Base-by-base conservation (phyloP, 2,888 invertebrate genomes). In the Pristionchus fissidentatus region DNA sequence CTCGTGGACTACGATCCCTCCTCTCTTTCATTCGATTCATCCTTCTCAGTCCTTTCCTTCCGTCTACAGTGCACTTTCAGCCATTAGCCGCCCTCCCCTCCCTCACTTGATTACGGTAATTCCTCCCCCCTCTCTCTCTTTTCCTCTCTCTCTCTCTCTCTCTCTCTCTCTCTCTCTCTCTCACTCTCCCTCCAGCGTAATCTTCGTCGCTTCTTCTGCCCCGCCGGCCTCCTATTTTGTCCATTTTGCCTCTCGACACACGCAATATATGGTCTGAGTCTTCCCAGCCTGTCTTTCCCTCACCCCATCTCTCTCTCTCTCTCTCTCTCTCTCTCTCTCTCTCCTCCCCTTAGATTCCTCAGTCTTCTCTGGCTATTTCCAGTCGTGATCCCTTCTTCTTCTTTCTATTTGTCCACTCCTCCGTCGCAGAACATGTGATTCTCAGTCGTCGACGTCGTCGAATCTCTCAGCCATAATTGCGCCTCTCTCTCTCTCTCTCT, bases 321-420 rank as follows among this genome's bases (percentile, higher is more conserved):
- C 35, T 35, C 41, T 38, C 75, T 29, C 49, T 19, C 32, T 10
- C 8, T 49, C 19, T 49, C 49, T 19, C 49, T 19, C 32, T 41
- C 70, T 66, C 38, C 38, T n/a, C 57, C n/a, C 57, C n/a, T n/a
- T n/a, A n/a, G 57, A 29, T 70, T 38, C 41, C 35, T 70, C 70
- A 41, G 70, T 70, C 75, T 75, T 49, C 49, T 49, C 49, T 19
- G 13, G 13, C 75, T 75, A 46, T 75, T 52, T 49, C 75, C 41
- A 75, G 75, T 52, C 75, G 8, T 75, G 70, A 75, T 75, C 46
- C 75, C 38, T 29, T 29, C 75, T 32, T n/a, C 75, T 26, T 46
- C 29, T 46, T 29, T 1, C n/a, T 43, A 43, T 49, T 19, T 29
- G n/a, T 43, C 62, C 26, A 26, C 46, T 29, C 26, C 46, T 70